phyloP scores from a whole-genome alignment of 2,888 invertebrate genomes.

The Antitype chi region DNA sequence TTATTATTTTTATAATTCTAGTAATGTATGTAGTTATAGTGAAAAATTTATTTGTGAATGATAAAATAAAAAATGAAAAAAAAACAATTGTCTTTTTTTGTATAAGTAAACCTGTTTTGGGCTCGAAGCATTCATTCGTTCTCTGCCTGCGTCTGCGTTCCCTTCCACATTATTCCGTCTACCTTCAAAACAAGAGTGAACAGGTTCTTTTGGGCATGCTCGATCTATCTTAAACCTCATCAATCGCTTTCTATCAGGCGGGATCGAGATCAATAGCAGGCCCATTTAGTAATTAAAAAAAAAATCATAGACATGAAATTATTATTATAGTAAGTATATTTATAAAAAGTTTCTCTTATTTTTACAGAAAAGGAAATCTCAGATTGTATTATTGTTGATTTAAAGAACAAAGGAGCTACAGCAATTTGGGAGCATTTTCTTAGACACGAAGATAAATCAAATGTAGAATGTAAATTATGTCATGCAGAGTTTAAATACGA shows the following conservation, averaged over 20 bases:
- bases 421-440: conserved; percentile 12
- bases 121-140: too few species aligned
- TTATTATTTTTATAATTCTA: not conserved
- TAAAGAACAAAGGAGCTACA: not conserved
- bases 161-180: too few species aligned
- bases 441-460: conserved; percentile 1
- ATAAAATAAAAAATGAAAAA: not conserved
- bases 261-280: too few species aligned
- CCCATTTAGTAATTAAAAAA: too few species aligned
- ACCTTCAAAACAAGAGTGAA: too few species aligned
- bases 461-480: conserved; percentile 21
- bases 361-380: not conserved
- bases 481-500: conserved; percentile 15
- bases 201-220: too few species aligned
- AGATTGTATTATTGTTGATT: conserved; percentile 5
- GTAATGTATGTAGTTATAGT: not conserved
- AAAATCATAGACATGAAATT: not conserved
- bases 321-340: too few species aligned
- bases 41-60: not conserved
- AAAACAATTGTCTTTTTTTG: not conserved
- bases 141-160: too few species aligned
- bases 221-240: too few species aligned
- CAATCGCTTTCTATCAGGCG: too few species aligned
- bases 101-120: not conserved
- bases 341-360: not conserved